phyloP scores from a whole-genome alignment of 2,797 vertebrate species.

The Thunnus albacares region DNA sequence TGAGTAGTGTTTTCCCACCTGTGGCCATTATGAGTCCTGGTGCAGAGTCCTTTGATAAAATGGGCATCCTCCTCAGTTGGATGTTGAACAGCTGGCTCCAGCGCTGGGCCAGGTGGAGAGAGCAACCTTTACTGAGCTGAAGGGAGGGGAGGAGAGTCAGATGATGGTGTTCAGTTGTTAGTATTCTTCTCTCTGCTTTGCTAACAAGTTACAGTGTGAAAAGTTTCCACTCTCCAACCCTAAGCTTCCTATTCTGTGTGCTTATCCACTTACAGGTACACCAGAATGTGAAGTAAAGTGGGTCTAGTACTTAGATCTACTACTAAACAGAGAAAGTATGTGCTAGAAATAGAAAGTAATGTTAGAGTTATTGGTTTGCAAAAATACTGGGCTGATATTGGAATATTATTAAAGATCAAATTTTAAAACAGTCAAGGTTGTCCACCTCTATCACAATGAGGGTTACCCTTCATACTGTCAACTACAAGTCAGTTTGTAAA shows the following conservation, averaged over 20 bases:
- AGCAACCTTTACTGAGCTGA: conserved; percentile 93
- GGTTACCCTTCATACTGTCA: background rate
- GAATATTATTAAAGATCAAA: too few species aligned
- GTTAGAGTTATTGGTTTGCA: background rate
- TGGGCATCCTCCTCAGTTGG: conserved; percentile 95
- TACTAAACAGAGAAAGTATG: too few species aligned
- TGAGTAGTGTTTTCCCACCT: conserved; percentile 79
- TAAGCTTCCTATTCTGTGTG: background rate
- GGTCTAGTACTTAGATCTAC: too few species aligned
- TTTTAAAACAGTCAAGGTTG: background rate
- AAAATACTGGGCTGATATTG: background rate
- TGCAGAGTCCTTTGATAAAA: conserved; percentile 96
- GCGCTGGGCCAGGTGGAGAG: conserved; percentile 96
- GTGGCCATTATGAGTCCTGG: conserved; percentile 96
- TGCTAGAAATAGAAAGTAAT: background rate
- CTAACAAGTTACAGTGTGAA: background rate
- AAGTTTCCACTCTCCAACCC: background rate
- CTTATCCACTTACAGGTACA: background rate
- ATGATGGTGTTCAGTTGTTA: background rate
- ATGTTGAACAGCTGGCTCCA: conserved; percentile 97
- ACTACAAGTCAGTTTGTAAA: background rate
- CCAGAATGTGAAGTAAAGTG: too few species aligned
- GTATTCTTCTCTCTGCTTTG: background rate
- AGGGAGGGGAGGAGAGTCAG: background rate
- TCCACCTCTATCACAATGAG: background rate